Percentiles rank a stretch among this genome's conserved stretches.
Conservation (phyloP, 2,113 vertebrate genomes). For the Bothrops jararaca region DNA sequence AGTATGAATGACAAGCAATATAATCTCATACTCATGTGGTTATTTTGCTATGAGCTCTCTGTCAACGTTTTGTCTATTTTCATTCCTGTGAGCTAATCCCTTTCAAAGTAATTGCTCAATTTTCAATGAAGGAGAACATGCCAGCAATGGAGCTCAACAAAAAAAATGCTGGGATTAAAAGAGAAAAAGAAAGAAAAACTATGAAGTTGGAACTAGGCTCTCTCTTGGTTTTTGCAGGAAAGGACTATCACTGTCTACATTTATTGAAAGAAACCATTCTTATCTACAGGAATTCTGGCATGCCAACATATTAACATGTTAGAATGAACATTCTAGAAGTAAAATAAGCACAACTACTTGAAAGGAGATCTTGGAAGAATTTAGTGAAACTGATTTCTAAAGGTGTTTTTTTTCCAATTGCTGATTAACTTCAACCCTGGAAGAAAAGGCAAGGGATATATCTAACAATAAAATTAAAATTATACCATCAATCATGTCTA, state of each 20-base stretch:
- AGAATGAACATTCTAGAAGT: neutral
- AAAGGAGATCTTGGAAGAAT: neutral
- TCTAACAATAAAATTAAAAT: neutral
- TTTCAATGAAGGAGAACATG: neutral
- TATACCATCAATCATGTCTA: neutral
- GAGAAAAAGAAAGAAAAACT: neutral
- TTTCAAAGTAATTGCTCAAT: slow-evolving; percentile 16
- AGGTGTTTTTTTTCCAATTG: neutral
- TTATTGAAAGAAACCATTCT: neutral
- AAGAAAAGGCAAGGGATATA: neutral
- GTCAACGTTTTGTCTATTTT: neutral
- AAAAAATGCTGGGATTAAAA: neutral
- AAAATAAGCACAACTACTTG: neutral
- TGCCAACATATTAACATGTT: neutral
- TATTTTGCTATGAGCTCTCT: neutral
- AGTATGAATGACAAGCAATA: neutral
- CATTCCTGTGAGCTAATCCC: neutral
- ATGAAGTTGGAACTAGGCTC: neutral
- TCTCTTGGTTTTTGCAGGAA: slow-evolving; percentile 1
- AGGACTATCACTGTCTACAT: neutral
- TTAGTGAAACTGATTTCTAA: neutral
- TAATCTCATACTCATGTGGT: neutral
- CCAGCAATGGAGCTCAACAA: neutral
- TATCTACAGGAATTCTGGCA: neutral
- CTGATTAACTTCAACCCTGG: neutral